Base-by-base conservation (phyloP, 1,140 invertebrate genomes). In the Hycleus cichorii region DNA sequence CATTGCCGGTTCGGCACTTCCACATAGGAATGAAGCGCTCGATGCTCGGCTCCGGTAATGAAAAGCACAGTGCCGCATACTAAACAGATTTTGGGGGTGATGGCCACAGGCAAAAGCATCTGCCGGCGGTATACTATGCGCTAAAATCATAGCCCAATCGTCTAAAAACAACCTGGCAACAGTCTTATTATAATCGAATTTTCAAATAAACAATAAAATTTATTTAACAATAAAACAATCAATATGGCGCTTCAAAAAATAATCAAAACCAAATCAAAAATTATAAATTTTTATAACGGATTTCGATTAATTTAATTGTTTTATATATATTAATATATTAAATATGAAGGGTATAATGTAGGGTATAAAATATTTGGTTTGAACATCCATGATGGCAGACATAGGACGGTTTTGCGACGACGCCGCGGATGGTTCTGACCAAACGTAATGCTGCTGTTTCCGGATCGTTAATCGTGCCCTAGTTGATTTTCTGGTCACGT, bases 51-150 rank as follows among this genome's bases (percentile, higher is more conserved):
- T 64, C 64, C 70, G 65, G 68, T 74, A 74, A 74, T 74, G 72
- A 74, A 74, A 74, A 72, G 69, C 68, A 65, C 65, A 65, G 71
- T 56, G 66, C 63, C 65, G 72, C 72, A 74, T 74, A 74, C 71
- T 65, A 73, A 73, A 49, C 60, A 72, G 69, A 55, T 55, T 55
- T 55, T 42, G 39, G 51, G 51, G 51, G 51, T 53, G 51, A 53
- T 53, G 51, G 51, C 44, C 52, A 55, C 46, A 55, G 44, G 44
- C 52, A 55, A 46, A 44, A 55, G 52, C 52, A 55, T 53, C 51
- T 53, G 51, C 43, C 51, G 51, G 40, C 43, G 39, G 40, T 42
- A 45, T 53, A 53, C 51, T 53, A 53, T 42, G 51, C 51, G 51
- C 51, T 42, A 53, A 53, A 53, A 53, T 53, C 51, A 53, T 46